Evolutionary conservation across 2,888 invertebrate species (phyloP).

Genomic region (Danaus chrysippus): DNA sequence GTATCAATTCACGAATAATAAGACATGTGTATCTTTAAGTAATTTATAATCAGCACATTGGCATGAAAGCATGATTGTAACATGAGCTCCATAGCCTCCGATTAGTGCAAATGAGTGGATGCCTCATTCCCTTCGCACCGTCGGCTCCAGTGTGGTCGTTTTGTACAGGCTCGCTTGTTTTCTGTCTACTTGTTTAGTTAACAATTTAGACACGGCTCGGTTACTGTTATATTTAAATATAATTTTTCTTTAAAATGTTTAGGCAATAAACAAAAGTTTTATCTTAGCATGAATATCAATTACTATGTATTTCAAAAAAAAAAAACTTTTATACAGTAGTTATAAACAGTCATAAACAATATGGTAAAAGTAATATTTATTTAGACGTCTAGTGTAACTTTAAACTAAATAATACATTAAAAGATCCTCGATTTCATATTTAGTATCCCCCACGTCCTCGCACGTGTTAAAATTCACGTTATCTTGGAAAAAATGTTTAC

Average conservation of each 20-base stretch:
- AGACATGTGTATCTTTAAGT: no score
- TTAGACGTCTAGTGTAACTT: not conserved
- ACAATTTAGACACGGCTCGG: not conserved
- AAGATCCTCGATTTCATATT: slow-evolving; percentile 11
- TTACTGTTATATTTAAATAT: not conserved
- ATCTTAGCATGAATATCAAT: not conserved
- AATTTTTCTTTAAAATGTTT: not conserved
- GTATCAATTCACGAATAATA: no score
- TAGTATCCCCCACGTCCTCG: slow-evolving; percentile 30
- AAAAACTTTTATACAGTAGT: not conserved
- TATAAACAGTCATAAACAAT: not conserved
- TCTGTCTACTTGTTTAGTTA: slow-evolving; percentile 5
- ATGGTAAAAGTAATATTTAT: no score
- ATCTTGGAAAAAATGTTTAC: slow-evolving; percentile 33
- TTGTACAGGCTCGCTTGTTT: not conserved
- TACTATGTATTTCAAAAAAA: not conserved
- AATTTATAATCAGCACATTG: slow-evolving; percentile 1
- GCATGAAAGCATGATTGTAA: slow-evolving; percentile 54
- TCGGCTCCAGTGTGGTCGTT: slow-evolving; percentile 28
- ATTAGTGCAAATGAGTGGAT: slow-evolving; percentile 55
- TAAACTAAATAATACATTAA: slow-evolving; percentile 14
- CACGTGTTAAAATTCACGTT: slow-evolving; percentile 32
- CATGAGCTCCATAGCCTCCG: slow-evolving; percentile 47
- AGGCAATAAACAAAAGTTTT: not conserved
- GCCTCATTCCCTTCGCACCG: slow-evolving; percentile 43